Base-by-base conservation (phyloP, 2,797 vertebrate genomes). In the Megaceryle alcyon region DNA sequence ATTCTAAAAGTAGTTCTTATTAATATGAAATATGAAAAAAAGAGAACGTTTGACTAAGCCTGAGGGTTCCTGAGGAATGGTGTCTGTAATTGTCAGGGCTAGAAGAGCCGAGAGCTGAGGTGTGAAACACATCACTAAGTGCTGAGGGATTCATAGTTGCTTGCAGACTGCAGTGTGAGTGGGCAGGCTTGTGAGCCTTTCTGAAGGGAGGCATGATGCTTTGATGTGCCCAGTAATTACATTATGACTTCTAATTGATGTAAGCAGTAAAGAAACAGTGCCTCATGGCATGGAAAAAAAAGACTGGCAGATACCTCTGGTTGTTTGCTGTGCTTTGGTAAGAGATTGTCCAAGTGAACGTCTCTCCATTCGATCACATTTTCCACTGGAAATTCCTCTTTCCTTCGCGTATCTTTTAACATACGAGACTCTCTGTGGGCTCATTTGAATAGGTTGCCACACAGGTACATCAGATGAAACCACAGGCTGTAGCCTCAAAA, bases 321-420 rank as follows among this genome's bases (percentile, higher is more conserved):
- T 77, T 43, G 3, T 88, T 70, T 84, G 44, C 71, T 92, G 65
- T 81, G 79, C 95, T 83, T 88, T 44, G 65, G 41, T 93, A 75
- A 90, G 88, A 93, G 78, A 66, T 86, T 96, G 95, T 97, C 96
- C 96, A 97, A 94, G 85, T 82, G 95, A 90, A 82, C 66, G 17
- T 92, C 72, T 96, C 96, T 97, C 97, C 96, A 53, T 95, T 97
- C 83, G 89, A 94, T 97, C 97, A 97, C 94, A 95, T 95, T 97
- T 97, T 97, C 96, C 97, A 75, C 93, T 97, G 96, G 96, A 97
- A 97, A 95, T 95, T 96, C 92, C 94, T 95, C 78, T 95, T 96
- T 93, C 73, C 91, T 92, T 91, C 4, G 0, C 51, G 3, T 81
- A 57, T 76, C 75, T 95, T 95, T 91, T 66, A 90, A 64, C 82